Evolutionary conservation across 2,888 invertebrate genomes (phyloP), one percentile per base, ranked within the genome.

Genomic region (Nomada fucata): DNA sequence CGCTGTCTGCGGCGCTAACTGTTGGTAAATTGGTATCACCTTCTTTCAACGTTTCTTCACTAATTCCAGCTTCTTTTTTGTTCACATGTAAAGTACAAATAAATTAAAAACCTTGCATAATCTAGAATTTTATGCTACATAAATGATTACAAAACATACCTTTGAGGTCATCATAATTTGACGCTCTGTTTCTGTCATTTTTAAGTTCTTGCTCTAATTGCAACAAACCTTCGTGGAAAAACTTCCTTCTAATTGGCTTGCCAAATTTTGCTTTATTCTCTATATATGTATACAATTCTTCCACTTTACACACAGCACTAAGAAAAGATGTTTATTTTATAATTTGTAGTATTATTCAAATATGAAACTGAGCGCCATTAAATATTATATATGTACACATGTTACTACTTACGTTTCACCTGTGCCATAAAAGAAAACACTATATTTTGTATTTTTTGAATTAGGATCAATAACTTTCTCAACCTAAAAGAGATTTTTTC

Each of bases 341-440:
- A 55, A 47, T 20, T 13, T 11, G 55, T 23, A 55, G 44, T 42
- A 20, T 53, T 36, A 11, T 13, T 26, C 18, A 44, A 18, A 47
- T 15, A 9, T 11, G 60, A 29, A 50, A 15, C 55, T 52, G 47
- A 57, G 20, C 20, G 23, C 2, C 13, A 13, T 15, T 4, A 57
- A 57, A 23, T 53, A 53, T n/a, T 36, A 57, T 15, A 57, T 23
- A 53, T 20, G 7, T 23, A 57, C 13, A 13, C 10, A 20, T 23
- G 10, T 13, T 13, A 52, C 55, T 79, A 96, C 97, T 96, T 95
- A 97, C 97, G 97, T 97, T 95, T 99, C 98, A 87, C 97, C 97
- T 0, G 98, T 99, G 0, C 98, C 99, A 94, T 98, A 99, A 94
- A 99, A 99, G 92, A 97, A 97, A 65, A 99, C 98, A 94, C 96